These are phyloP conservation scores for Candidula unifasciata DNA, from an alignment of 2,888 invertebrate genomes.

Conservation along the genomic window DNA sequence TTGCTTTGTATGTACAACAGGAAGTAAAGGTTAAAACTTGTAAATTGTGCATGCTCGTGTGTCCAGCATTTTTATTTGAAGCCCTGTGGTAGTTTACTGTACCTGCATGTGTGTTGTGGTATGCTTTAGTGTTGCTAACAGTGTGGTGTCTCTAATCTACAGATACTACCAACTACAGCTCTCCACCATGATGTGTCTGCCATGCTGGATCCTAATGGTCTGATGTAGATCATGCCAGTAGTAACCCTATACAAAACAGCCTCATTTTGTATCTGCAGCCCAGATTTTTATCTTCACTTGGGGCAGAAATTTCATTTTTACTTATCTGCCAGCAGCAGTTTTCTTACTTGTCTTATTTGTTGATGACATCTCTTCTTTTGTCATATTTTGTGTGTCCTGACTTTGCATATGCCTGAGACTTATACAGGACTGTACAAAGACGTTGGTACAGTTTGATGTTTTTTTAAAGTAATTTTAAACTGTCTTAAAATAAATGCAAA, in stretches of 20 bases:
- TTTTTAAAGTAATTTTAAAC: conserved; percentile 3
- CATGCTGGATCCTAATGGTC: conserved; percentile 54
- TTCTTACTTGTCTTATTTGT: conserved; percentile 4
- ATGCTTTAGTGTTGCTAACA: conserved; percentile 50
- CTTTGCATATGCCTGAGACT: conserved; percentile 23
- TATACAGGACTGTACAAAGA: conserved; percentile 30
- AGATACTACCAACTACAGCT: conserved; percentile 54
- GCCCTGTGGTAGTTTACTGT: conserved; percentile 16
- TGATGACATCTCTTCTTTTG: conserved; percentile 18
- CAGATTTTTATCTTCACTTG: conserved; percentile 27
- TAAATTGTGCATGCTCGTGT: background rate
- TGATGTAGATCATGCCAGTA: conserved; percentile 53
- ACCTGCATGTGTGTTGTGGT: conserved; percentile 41
- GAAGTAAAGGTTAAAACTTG: background rate
- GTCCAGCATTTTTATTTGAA: background rate
- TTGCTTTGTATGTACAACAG: background rate
- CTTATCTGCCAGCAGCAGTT: conserved; percentile 21
- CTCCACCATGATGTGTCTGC: conserved; percentile 52
- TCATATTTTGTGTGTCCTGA: background rate
- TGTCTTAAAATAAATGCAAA: conserved; percentile 20
- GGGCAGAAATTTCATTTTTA: conserved; percentile 42
- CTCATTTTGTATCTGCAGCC: conserved; percentile 47
- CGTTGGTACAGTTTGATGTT: conserved; percentile 9
- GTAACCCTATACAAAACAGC: conserved; percentile 31
- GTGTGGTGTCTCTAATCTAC: conserved; percentile 56